Conservation (phyloP, 1,140 invertebrate genomes). For the Ridgeia piscesae region DNA sequence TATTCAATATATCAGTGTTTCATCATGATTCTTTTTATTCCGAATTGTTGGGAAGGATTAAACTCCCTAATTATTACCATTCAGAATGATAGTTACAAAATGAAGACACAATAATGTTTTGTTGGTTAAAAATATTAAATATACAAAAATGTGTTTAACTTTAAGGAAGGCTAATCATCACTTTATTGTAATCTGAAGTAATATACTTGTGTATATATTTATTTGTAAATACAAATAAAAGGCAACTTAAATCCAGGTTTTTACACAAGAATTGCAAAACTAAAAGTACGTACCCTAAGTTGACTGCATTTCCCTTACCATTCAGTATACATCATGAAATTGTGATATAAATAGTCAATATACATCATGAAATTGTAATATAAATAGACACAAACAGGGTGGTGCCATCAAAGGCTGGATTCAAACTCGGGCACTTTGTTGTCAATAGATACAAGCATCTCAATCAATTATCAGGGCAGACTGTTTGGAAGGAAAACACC, state of each 20-base stretch:
- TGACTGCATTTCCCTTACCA: background rate
- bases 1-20: background rate
- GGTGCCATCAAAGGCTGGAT: background rate
- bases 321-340: background rate
- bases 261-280: background rate
- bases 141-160: background rate
- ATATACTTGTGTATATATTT: background rate
- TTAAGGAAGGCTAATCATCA: background rate
- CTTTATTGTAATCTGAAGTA: background rate
- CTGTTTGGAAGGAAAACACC: background rate
- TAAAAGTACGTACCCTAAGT: background rate
- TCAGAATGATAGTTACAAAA: background rate
- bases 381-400: background rate
- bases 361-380: background rate
- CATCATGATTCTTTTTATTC: background rate
- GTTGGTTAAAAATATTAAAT: background rate
- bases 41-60: background rate
- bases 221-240: background rate
- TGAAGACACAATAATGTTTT: background rate
- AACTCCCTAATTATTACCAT: background rate
- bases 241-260: background rate
- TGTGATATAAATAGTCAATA: background rate
- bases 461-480: background rate
- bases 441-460: background rate
- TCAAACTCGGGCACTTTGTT: background rate